phyloP scores from a whole-genome alignment of 2,113 vertebrate genomes.

The Lepisosteus osseus region DNA sequence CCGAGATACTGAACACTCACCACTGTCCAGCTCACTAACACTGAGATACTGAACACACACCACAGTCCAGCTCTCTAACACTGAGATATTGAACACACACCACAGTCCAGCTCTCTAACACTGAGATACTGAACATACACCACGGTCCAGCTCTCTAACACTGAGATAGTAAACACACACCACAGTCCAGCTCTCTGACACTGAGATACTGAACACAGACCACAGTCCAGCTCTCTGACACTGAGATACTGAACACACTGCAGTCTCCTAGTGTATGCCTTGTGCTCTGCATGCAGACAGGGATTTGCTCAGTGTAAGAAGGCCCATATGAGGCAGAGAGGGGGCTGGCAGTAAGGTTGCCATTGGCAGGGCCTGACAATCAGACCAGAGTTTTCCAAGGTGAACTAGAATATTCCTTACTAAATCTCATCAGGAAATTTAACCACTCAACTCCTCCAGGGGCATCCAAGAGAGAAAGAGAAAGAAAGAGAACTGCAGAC shows the following conservation, averaged over 20 bases:
- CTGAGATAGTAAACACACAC: no score
- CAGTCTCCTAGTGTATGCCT: background rate
- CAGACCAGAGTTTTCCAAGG: constrained; percentile 14
- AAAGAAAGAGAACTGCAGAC: background rate
- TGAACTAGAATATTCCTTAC: constrained; percentile 12
- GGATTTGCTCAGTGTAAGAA: background rate
- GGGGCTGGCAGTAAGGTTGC: background rate
- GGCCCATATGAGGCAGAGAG: background rate
- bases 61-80: no score
- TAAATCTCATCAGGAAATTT: background rate
- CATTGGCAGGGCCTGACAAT: background rate
- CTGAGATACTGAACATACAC: background rate
- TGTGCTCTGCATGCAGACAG: no score
- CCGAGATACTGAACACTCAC: no score
- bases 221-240: no score
- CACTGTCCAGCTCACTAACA: no score
- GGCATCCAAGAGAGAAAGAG: background rate
- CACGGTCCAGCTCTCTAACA: no score
- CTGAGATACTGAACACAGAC: background rate
- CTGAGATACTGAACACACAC: no score
- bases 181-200: background rate
- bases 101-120: background rate
- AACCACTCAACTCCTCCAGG: background rate
- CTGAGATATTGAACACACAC: no score
- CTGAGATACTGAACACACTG: no score